phyloP scores from a whole-genome alignment of 2,888 invertebrate species.

The Alloscopus bannaensis region DNA sequence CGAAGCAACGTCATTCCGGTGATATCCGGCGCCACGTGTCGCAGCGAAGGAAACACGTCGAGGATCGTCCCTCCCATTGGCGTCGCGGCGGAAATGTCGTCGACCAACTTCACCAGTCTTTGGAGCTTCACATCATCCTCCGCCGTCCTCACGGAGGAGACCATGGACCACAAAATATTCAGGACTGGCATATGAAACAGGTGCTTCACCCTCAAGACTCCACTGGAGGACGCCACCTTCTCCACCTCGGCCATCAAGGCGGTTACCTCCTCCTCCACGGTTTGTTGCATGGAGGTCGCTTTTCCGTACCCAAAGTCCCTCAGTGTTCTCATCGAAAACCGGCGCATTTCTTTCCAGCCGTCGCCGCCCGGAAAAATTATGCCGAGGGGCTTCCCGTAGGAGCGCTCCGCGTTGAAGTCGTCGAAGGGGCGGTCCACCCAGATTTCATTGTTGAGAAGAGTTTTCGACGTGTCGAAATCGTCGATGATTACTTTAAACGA shows the following conservation, averaged over 20 bases:
- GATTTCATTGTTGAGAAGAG: constrained; percentile 41
- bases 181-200: constrained; percentile 57
- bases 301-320: constrained; percentile 62
- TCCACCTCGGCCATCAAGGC: constrained; percentile 34
- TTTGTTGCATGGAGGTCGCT: constrained; percentile 42
- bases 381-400: constrained; percentile 56
- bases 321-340: constrained; percentile 51
- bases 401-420: constrained; percentile 33
- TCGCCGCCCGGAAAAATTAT: constrained; percentile 44
- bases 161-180: constrained; percentile 59
- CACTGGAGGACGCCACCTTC: background rate
- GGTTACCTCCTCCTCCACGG: constrained; percentile 43
- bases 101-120: constrained; percentile 42
- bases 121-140: constrained; percentile 46
- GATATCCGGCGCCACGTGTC: constrained; percentile 30
- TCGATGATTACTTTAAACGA: constrained; percentile 35
- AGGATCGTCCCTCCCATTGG: constrained; percentile 49
- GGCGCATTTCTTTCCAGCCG: constrained; percentile 55
- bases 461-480: constrained; percentile 56
- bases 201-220: constrained; percentile 32
- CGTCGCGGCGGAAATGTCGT: constrained; percentile 33
- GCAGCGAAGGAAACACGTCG: constrained; percentile 28
- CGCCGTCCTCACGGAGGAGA: constrained; percentile 36
- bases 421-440: constrained; percentile 53
- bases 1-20: constrained; percentile 35